phyloP scores from a whole-genome alignment of 1,140 invertebrate species.

The Chelonus insularis region DNA sequence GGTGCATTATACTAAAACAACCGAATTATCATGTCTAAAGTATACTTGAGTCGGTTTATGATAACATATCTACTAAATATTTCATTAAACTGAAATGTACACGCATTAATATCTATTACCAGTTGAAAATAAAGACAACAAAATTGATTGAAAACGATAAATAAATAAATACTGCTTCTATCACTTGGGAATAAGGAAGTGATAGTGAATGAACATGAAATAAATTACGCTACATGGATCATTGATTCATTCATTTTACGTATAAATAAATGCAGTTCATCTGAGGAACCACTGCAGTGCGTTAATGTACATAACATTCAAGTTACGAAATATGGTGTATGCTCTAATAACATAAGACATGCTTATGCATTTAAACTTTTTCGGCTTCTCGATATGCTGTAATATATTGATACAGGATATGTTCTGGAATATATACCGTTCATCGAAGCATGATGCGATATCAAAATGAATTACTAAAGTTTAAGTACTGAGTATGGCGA shows the following conservation, averaged over 20 bases:
- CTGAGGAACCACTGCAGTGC: neutral
- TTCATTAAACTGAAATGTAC: no score
- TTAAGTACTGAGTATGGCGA: no score
- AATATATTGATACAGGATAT: conserved; percentile 2
- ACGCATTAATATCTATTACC: no score
- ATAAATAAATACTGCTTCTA: neutral
- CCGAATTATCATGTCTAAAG: no score
- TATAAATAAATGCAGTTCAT: neutral
- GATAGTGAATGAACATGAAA: neutral
- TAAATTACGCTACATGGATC: neutral
- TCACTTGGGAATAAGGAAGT: neutral
- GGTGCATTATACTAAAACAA: no score
- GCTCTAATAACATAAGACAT: neutral
- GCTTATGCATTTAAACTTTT: neutral
- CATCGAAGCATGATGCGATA: neutral
- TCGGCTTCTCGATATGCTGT: neutral
- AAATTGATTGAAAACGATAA: neutral
- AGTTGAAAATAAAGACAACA: no score
- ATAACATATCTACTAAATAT: no score
- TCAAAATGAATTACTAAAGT: conserved; percentile 2
- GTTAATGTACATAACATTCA: neutral
- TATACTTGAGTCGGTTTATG: no score
- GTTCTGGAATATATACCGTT: neutral
- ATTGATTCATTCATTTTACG: neutral
- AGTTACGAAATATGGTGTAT: neutral